Conservation (phyloP, 2,113 vertebrate species). For the Odobenus rosmarus region DNA sequence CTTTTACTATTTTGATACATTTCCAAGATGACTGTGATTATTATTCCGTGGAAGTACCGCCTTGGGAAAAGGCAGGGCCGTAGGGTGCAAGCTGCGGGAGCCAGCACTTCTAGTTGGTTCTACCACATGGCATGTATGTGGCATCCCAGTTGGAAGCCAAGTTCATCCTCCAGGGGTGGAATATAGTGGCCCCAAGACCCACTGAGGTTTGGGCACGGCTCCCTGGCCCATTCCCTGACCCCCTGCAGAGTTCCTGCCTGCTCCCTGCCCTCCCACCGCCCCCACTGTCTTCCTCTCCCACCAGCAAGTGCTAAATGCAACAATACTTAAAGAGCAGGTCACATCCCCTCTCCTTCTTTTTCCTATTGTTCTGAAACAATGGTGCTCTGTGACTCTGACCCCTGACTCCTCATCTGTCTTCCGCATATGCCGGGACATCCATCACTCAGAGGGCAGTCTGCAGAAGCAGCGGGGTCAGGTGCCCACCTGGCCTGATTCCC, state of each 20-base stretch:
- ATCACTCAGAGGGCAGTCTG: not conserved
- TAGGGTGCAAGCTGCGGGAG: not conserved
- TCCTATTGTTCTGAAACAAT: conserved; percentile 71
- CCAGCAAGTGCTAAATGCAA: not conserved
- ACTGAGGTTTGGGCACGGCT: not conserved
- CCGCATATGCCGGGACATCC: not conserved
- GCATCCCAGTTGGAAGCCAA: not conserved
- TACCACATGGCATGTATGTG: rapidly evolving
- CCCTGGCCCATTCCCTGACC: not conserved
- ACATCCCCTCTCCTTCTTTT: not conserved
- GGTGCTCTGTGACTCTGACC: not conserved
- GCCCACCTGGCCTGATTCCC: not conserved
- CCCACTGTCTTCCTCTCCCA: conserved; percentile 33
- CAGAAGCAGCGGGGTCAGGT: not conserved
- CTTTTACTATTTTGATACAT: not conserved
- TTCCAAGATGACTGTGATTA: not conserved
- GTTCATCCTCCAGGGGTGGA: not conserved
- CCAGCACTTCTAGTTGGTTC: not conserved
- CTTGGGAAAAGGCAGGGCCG: not conserved
- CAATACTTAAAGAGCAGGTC: not conserved
- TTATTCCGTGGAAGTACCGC: not conserved
- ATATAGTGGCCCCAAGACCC: not conserved
- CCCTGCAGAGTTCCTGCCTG: not conserved
- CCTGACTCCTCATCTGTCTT: conserved; percentile 43
- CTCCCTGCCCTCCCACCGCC: not conserved